These are phyloP conservation scores for Pteruthius melanotis DNA, from an alignment of 2,113 vertebrate species.

Conservation along the genomic window DNA sequence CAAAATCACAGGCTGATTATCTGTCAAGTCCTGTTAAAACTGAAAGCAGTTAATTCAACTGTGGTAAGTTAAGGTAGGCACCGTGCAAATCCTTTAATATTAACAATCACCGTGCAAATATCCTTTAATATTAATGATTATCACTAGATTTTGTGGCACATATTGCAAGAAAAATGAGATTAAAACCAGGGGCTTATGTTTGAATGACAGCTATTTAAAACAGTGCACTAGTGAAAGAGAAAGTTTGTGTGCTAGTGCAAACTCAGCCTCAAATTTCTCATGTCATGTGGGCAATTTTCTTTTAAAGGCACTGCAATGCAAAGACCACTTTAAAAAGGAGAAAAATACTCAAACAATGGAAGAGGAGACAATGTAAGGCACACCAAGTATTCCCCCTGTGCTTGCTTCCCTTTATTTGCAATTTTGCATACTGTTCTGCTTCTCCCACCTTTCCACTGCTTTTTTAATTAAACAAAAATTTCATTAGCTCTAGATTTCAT, in stretches of 20 bases:
- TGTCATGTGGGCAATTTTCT: neutral
- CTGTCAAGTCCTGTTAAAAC: constrained; percentile 7
- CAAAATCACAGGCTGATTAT: neutral
- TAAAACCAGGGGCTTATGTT: neutral
- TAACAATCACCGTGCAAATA: too few relatives aligned
- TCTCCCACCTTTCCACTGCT: neutral
- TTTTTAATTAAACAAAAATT: neutral
- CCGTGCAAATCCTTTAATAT: neutral
- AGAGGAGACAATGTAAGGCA: neutral
- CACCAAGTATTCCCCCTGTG: neutral
- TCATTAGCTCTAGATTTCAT: neutral
- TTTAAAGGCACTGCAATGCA: neutral
- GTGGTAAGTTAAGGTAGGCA: neutral
- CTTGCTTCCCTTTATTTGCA: neutral
- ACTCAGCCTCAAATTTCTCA: neutral
- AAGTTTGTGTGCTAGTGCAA: neutral
- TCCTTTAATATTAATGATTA: neutral
- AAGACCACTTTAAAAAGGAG: neutral
- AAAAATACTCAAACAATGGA: neutral
- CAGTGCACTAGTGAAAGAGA: neutral
- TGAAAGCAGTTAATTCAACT: neutral
- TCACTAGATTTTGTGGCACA: neutral
- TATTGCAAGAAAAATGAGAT: neutral
- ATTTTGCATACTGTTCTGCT: neutral
- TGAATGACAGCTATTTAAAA: neutral